A percentile compares a stretch with the other conserved stretches of the same genome.
Conservation (phyloP, 2,797 vertebrate species). For the Tokudaia muenninki region DNA sequence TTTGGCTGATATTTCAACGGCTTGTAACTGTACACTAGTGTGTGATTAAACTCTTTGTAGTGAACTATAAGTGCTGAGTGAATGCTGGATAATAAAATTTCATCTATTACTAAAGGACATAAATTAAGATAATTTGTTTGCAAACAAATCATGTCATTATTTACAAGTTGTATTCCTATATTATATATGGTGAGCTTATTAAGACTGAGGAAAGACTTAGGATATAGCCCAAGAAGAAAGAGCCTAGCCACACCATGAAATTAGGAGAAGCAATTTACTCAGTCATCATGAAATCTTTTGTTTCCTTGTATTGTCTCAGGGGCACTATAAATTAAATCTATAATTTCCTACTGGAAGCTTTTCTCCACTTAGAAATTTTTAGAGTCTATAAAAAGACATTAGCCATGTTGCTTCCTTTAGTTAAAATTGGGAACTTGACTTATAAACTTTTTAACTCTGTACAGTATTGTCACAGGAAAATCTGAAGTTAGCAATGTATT, state of each 20-base stretch:
- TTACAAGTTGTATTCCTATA: neutral
- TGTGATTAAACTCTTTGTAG: neutral
- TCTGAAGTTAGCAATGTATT: too few species aligned
- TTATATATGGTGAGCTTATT: neutral
- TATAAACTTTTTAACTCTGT: neutral
- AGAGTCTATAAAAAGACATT: neutral
- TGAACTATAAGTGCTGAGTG: neutral
- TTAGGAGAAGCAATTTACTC: neutral
- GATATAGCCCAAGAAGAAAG: neutral
- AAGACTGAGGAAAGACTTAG: neutral
- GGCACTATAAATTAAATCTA: neutral
- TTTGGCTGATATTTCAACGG: neutral
- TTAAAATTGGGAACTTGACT: neutral
- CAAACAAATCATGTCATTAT: neutral
- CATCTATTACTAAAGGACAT: neutral
- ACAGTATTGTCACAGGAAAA: neutral
- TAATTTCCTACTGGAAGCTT: neutral
- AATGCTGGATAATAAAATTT: neutral
- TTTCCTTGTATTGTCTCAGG: slow-evolving; percentile 21
- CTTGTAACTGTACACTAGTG: neutral
- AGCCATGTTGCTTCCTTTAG: neutral
- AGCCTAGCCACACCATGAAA: neutral
- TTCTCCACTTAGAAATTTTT: slow-evolving; percentile 16
- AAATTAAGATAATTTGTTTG: neutral
- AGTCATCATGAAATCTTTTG: neutral